A percentile compares a stretch with the other conserved stretches of the same genome.
Evolutionary conservation across 1,140 invertebrate genomes (phyloP).

Genomic region (Carposina sasakii): DNA sequence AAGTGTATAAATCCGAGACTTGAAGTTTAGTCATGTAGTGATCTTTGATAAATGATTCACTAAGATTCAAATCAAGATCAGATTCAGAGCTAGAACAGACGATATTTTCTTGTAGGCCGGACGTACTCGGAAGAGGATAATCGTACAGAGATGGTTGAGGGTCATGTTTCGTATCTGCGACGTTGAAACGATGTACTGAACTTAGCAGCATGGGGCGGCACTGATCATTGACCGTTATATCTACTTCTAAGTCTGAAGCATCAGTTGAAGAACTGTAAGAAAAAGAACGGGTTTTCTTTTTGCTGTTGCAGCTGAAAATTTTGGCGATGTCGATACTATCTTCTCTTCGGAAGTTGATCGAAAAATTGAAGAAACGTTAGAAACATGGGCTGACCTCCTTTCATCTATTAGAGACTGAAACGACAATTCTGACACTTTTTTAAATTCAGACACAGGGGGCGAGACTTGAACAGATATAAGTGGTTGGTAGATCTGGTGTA

Average conservation of each 20-base stretch:
- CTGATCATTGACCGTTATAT: neutral
- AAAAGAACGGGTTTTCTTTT: slow-evolving; percentile 1
- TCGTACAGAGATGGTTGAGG: neutral
- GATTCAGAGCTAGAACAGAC: slow-evolving; percentile 1
- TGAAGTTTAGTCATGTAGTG: neutral
- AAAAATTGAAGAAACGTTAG: neutral
- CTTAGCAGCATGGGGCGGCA: neutral
- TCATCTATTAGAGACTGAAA: too few species aligned
- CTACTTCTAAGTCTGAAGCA: neutral
- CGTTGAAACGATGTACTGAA: too few species aligned
- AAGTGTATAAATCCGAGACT: neutral
- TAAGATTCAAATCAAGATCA: neutral
- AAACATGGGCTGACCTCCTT: neutral
- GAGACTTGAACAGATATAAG: neutral
- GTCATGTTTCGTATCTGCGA: neutral
- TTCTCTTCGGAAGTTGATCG: neutral
- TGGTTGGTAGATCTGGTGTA: slow-evolving; percentile 15
- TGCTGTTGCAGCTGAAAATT: neutral
- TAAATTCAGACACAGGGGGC: too few species aligned
- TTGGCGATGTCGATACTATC: neutral
- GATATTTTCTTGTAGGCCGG: neutral
- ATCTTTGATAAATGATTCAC: neutral
- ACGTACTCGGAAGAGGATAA: neutral
- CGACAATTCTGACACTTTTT: too few species aligned
- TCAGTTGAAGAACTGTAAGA: neutral